Conservation (phyloP, 2,797 vertebrate genomes). For the Gobio occitaniae region DNA sequence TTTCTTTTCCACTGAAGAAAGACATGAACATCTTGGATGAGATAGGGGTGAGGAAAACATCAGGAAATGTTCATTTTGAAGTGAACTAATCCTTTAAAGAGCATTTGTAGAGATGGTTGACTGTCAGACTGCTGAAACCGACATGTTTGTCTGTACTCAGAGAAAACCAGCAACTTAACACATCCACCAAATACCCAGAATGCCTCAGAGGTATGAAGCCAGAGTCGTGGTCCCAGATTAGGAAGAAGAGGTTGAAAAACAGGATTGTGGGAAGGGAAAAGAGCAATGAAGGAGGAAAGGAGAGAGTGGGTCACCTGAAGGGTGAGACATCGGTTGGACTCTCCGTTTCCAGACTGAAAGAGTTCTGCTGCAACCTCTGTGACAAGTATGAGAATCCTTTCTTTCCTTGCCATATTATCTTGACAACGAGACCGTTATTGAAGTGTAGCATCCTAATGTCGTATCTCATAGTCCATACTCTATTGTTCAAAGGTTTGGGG, state of each 20-base stretch:
- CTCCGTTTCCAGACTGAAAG: slow-evolving; percentile 48
- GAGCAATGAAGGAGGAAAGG: slow-evolving; percentile 28
- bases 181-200: slow-evolving; percentile 42
- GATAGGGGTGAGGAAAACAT: too few relatives aligned
- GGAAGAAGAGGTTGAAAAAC: slow-evolving; percentile 47
- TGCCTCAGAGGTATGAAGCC: slow-evolving; percentile 54
- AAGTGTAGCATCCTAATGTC: not conserved
- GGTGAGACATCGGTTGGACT: slow-evolving; percentile 35
- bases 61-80: too few relatives aligned
- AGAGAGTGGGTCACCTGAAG: slow-evolving; percentile 22
- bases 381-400: slow-evolving; percentile 67
- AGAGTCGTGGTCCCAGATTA: slow-evolving; percentile 53
- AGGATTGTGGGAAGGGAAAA: slow-evolving; percentile 47
- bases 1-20: too few relatives aligned
- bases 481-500: not conserved
- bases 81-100: not conserved
- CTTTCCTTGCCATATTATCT: not conserved
- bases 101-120: not conserved
- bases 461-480: not conserved
- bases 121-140: not conserved
- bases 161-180: slow-evolving; percentile 29
- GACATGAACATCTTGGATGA: too few relatives aligned
- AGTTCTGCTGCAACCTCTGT: slow-evolving; percentile 71
- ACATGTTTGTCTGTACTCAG: slow-evolving; percentile 18
- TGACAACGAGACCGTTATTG: not conserved